These are phyloP conservation scores for Zoanthus sociatus DNA, from an alignment of 92 coral and sea anemone genomes.

Conservation along the genomic window DNA sequence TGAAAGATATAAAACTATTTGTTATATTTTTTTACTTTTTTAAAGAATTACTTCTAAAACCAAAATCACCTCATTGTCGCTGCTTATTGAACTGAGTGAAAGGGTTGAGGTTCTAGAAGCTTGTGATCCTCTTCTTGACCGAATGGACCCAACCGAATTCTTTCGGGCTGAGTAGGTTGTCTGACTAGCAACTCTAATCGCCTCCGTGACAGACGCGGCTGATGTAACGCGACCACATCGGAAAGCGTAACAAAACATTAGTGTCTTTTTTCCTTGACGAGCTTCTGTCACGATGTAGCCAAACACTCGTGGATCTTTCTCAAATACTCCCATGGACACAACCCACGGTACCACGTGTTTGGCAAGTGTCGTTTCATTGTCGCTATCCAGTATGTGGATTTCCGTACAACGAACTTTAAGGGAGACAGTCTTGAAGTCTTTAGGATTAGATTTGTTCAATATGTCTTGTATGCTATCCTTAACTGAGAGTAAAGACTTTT, in stretches of 20 bases:
- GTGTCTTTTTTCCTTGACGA: conserved; percentile 92
- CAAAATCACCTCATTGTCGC: conserved; percentile 32
- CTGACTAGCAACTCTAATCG: conserved; percentile 90
- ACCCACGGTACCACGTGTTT: conserved; percentile 91
- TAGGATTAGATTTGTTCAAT: conserved; percentile 80
- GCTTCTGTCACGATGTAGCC: conserved; percentile 96
- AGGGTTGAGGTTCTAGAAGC: conserved; percentile 68
- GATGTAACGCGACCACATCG: conserved; percentile 95
- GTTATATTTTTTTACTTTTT: too few species aligned
- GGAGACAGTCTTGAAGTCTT: conserved; percentile 77
- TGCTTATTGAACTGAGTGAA: conserved; percentile 56
- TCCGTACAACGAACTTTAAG: conserved; percentile 79
- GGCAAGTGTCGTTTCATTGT: conserved; percentile 59
- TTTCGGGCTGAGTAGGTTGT: conserved; percentile 82
- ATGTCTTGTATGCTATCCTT: conserved; percentile 84
- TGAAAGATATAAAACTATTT: too few species aligned
- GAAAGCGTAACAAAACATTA: conserved; percentile 96
- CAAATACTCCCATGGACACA: conserved; percentile 92
- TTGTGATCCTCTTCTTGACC: conserved; percentile 71
- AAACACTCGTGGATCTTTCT: conserved; percentile 90
- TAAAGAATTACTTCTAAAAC: not conserved
- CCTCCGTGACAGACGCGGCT: conserved; percentile 88
- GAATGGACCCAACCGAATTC: conserved; percentile 59
- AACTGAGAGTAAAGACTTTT: conserved; percentile 81
- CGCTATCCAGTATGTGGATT: conserved; percentile 77